These are phyloP conservation scores for Sebastes dallii DNA, from an alignment of 2,797 vertebrate genomes.

Conservation along the genomic window DNA sequence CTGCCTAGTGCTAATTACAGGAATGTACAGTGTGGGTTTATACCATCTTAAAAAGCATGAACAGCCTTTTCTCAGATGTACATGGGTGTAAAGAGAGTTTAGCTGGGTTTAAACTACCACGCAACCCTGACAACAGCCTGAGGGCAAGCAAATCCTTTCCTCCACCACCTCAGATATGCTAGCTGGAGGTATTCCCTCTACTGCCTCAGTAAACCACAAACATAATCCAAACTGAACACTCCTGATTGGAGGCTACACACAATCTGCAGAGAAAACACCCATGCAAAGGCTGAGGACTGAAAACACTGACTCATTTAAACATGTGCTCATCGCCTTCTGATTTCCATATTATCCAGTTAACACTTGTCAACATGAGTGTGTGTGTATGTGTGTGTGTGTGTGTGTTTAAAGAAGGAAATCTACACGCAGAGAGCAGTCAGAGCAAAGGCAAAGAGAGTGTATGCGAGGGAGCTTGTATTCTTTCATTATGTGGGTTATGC, in stretches of 20 bases:
- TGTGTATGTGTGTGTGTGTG: constrained; percentile 33
- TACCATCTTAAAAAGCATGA: constrained; percentile 34
- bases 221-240: constrained; percentile 67
- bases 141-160: constrained; percentile 69
- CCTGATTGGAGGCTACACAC: constrained; percentile 51
- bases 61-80: constrained; percentile 36
- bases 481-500: constrained; percentile 87
- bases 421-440: constrained; percentile 12
- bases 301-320: constrained; percentile 76
- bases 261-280: constrained; percentile 69
- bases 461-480: constrained; percentile 67
- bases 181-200: constrained; percentile 74
- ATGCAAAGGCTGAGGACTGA: constrained; percentile 56
- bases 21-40: constrained; percentile 15
- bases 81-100: constrained; percentile 50
- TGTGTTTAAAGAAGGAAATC: constrained; percentile 34
- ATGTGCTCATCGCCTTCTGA: constrained; percentile 70
- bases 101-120: constrained; percentile 57
- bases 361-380: constrained; percentile 70
- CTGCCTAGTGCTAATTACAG: constrained; percentile 16
- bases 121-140: constrained; percentile 60
- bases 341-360: constrained; percentile 72
- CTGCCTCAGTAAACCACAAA: constrained; percentile 66
- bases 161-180: constrained; percentile 56
- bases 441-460: constrained; percentile 24